Base-by-base conservation (phyloP, 2,113 vertebrate genomes). In the Micronycteris hirsuta region DNA sequence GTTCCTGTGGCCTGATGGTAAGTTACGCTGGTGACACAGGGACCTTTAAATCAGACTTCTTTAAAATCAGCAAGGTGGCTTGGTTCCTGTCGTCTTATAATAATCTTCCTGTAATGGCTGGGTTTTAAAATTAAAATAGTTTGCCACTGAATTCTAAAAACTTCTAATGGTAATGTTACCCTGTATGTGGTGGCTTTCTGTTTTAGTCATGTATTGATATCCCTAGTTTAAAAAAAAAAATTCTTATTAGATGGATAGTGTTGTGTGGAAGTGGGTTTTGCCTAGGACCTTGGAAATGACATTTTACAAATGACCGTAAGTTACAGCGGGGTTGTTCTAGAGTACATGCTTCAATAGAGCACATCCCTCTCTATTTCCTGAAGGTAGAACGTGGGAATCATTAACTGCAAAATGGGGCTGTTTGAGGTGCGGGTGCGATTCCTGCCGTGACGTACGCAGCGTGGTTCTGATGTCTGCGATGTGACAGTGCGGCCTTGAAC, bases 121-220 rank as follows among this genome's bases (percentile, higher is more conserved):
- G 61, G 43, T 83, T 87, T 95, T 84, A 74, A 90, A 93, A 77
- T 76, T 65, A 67, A 80, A 81, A 80, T 88, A 76, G 8, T 94
- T 77, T 88, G 43, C 24, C n/a, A 45, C 38, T 85, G 54, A 93
- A 76, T 56, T 93, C 58, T 70, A 91, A 61, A 83, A 92, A 71
- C 11, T 92, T 31, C 11, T 92, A 24, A 33, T 2, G 9, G 19
- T 80, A 74, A 68, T 88, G 17, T 45, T 70, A 84, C 19, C 61
- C 10, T 77, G 28, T 70, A 43, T 70, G 49, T 93, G 52, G 49
- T 93, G 52, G 65, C 49, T 92, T 89, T 93, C 73, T 89, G 68
- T 95, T 89, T 91, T 70, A 91, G 86, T 87, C n/a, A 54, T 49
- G 16, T 92, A 33, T 56, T 81, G 49, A 49, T 88, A 73, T 9